Evolutionary conservation across 2,113 vertebrate species (phyloP), one percentile per base, ranked within the genome.

Genomic region (Isichthys henryi): DNA sequence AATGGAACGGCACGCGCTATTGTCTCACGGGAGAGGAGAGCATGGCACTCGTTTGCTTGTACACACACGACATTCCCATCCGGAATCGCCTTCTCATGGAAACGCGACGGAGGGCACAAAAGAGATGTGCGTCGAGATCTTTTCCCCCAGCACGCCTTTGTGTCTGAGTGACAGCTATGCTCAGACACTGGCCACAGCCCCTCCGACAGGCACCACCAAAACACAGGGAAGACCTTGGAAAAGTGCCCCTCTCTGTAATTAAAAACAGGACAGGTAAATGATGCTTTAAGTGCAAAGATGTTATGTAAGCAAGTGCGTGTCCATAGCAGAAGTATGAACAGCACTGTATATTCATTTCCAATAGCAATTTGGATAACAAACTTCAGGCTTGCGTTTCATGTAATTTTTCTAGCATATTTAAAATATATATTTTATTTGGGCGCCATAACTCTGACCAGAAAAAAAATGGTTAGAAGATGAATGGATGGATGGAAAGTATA

Each of bases 1-100:
- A 86, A 91, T 90, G 56, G 56, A 90, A 49, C 39, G 50, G 88
- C 66, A 49, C 87, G 27, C 56, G 50, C 77, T 27, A 50, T 85
- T 66, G 80, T 88, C 87, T 90, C 58, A 48, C n/a, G 23, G 58
- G 87, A 88, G 87, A 88, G 52, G 17, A 50, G 45, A 88, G 87
- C n/a, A 53, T 88, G 87, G 52, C 86, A 39, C 88, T 48, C 8
- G 50, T 84, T 53, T 62, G 52, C 50, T 43, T 66, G 80, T 62
- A 56, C 82, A 77, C 58, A 74, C 31, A 87, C n/a, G 82, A 89
- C 88, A 80, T 19, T 53, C 66, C 66, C 66, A 88, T 52, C 43
- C 31, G 21, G 77, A 46, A 48, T 39, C 35, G 35, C 50, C 77
- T 52, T 50, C 53, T 39, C 35, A 35, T 48, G 50, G 56, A 85